These are phyloP conservation scores for Atrichornis clamosus DNA, from an alignment of 2,113 vertebrate genomes.

Conservation along the genomic window DNA sequence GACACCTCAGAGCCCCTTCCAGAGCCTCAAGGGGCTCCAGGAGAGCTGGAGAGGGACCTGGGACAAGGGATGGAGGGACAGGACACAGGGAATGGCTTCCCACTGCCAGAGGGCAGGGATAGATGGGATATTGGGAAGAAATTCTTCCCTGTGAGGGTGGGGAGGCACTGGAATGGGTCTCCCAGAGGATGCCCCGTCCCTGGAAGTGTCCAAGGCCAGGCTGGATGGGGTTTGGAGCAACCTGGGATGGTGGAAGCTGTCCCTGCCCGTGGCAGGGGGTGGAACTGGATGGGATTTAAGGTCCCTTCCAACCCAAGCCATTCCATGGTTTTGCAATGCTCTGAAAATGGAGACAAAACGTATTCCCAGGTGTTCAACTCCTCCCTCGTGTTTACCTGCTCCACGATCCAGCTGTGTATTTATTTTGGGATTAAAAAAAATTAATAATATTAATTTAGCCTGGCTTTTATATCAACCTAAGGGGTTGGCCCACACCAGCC, in stretches of 20 bases:
- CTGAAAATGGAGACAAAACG: background rate
- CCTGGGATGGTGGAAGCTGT: rapidly evolving
- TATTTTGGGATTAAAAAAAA: background rate
- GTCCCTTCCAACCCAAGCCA: background rate
- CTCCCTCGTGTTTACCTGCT: background rate
- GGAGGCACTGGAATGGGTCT: background rate
- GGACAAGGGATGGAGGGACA: background rate
- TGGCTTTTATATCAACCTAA: background rate
- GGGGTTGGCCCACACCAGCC: background rate
- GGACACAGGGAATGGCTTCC: background rate
- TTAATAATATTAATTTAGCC: background rate
- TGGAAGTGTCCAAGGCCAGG: background rate
- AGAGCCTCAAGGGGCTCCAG: background rate
- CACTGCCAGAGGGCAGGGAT: rapidly evolving
- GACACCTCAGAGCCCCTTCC: rapidly evolving
- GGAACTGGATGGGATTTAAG: background rate
- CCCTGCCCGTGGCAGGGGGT: background rate
- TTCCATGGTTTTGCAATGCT: rapidly evolving
- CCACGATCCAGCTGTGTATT: rapidly evolving
- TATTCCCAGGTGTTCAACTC: background rate
- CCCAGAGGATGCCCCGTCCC: background rate
- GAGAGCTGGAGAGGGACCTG: background rate
- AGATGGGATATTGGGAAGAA: background rate
- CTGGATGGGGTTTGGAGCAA: background rate
- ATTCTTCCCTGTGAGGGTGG: background rate